These are phyloP conservation scores for Leuctra nigra DNA, from an alignment of 2,888 invertebrate species.

Conservation along the genomic window DNA sequence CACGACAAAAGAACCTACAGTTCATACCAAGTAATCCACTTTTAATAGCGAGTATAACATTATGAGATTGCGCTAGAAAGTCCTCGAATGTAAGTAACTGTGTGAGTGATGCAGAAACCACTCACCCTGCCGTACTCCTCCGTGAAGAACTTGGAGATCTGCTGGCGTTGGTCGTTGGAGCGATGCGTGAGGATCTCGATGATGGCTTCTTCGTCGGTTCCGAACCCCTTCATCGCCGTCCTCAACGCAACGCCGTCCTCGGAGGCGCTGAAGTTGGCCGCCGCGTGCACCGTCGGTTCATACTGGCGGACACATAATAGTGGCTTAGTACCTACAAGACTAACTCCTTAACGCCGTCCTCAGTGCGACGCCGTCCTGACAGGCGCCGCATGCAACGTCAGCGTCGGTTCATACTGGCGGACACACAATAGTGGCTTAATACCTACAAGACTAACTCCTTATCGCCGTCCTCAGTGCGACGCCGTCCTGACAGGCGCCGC, in stretches of 20 bases:
- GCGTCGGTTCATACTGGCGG: slow-evolving; percentile 44
- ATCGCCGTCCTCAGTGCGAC: slow-evolving; percentile 59
- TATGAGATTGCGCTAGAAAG: too few species aligned
- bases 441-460: too few species aligned
- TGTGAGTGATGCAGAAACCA: too few species aligned
- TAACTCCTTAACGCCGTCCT: slow-evolving; percentile 68
- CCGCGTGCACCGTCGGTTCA: slow-evolving; percentile 53
- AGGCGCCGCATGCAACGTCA: slow-evolving; percentile 53
- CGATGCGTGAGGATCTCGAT: slow-evolving; percentile 64
- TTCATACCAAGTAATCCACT: too few species aligned
- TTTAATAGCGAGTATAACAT: too few species aligned
- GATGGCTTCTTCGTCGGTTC: slow-evolving; percentile 69
- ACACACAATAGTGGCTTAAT: not conserved
- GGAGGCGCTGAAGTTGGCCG: slow-evolving; percentile 52
- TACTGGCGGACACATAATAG: slow-evolving; percentile 24
- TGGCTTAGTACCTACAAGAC: too few species aligned
- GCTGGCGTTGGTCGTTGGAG: slow-evolving; percentile 63
- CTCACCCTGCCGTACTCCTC: slow-evolving; percentile 50
- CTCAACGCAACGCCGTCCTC: slow-evolving; percentile 59
- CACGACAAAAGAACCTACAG: too few species aligned
- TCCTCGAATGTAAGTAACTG: too few species aligned
- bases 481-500: slow-evolving; percentile 57
- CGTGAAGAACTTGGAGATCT: slow-evolving; percentile 55
- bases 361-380: slow-evolving; percentile 57
- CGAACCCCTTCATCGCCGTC: slow-evolving; percentile 68